Percentiles rank a stretch among this genome's conserved stretches.
Evolutionary conservation across 2,797 vertebrate species (phyloP).

Genomic region (Sebastiscus albofasciatus): DNA sequence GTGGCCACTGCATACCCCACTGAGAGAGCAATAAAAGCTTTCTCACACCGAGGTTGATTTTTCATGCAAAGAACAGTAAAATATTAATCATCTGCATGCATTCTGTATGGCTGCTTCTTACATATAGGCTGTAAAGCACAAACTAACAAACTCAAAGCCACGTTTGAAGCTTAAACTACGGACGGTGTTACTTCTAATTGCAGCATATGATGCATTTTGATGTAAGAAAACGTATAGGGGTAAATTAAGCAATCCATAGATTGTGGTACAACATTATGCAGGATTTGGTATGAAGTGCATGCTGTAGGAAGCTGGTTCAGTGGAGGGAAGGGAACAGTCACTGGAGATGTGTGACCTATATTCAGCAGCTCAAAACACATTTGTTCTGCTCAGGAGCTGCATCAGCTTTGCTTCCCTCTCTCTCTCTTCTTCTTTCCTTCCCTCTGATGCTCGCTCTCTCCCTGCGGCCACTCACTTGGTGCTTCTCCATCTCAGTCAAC

Average conservation of each 20-base stretch:
- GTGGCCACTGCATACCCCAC: neutral
- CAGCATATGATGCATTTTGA: neutral
- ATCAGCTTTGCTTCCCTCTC: conserved; percentile 60
- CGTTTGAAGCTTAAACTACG: neutral
- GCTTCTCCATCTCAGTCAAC: conserved; percentile 51
- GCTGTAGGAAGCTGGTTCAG: conserved; percentile 59
- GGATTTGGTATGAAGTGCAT: conserved; percentile 31
- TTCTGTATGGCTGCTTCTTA: conserved; percentile 1
- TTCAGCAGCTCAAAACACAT: conserved; percentile 78
- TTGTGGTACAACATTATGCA: conserved; percentile 35
- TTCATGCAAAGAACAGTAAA: conserved; percentile 41
- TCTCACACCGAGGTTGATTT: conserved; percentile 11
- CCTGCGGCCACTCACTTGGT: conserved; percentile 51
- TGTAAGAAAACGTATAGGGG: neutral
- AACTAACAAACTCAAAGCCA: neutral
- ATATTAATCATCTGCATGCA: conserved; percentile 46
- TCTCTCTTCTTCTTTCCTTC: conserved; percentile 26
- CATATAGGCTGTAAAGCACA: conserved; percentile 23
- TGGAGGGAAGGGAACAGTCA: conserved; percentile 71
- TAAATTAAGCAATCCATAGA: conserved; percentile 20
- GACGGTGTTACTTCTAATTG: neutral
- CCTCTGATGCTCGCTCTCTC: conserved; percentile 50
- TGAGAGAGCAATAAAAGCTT: conserved; percentile 25
- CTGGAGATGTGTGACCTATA: conserved; percentile 86
- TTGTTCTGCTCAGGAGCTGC: conserved; percentile 80